Evolutionary conservation across 2,797 vertebrate genomes (phyloP).

Genomic region (Pseudotriccus pelzelni): DNA sequence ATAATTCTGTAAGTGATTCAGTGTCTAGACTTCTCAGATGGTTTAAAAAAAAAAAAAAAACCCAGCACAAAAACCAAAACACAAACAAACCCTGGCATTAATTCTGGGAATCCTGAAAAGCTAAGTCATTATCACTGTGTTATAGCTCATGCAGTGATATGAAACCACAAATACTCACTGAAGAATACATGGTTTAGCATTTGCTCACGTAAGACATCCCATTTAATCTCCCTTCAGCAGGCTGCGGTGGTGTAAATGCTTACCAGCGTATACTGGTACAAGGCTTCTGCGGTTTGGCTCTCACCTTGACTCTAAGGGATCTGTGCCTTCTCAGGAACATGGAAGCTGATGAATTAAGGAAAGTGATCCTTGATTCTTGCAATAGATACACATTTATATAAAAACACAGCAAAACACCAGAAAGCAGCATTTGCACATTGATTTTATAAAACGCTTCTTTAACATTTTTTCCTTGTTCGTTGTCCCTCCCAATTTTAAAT

Average conservation of each 20-base stretch:
- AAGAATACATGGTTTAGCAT: background rate
- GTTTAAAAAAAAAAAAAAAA: background rate
- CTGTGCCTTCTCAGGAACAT: background rate
- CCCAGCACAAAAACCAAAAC: background rate
- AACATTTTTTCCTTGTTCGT: background rate
- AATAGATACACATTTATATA: background rate
- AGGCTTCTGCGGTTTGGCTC: background rate
- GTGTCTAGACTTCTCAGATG: slow-evolving; percentile 75
- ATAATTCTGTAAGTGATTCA: slow-evolving; percentile 63
- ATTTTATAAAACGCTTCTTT: background rate
- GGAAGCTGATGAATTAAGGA: background rate
- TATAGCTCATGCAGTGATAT: background rate
- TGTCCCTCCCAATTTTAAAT: background rate
- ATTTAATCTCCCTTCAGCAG: background rate
- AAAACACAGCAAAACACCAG: background rate
- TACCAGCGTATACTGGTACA: background rate
- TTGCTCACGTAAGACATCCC: background rate
- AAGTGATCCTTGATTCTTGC: background rate
- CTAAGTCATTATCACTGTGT: slow-evolving; percentile 28
- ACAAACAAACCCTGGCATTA: slow-evolving; percentile 40
- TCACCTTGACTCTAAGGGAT: background rate
- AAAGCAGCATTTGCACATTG: background rate
- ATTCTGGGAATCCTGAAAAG: slow-evolving; percentile 60
- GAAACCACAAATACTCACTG: background rate
- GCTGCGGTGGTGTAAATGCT: background rate